phyloP scores from a whole-genome alignment of 2,888 invertebrate species.

The Callosobruchus maculatus region DNA sequence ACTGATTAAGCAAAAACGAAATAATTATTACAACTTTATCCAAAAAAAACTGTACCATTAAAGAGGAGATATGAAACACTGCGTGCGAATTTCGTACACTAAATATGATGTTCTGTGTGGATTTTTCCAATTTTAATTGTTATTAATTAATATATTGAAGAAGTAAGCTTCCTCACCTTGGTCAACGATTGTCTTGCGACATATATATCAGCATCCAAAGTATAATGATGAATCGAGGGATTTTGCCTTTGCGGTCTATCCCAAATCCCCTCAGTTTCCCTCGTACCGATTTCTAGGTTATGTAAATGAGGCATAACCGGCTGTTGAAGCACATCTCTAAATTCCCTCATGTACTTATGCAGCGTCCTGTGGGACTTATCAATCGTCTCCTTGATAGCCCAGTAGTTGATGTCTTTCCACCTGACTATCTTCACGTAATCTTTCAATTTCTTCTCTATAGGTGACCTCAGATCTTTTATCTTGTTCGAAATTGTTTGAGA shows the following conservation, averaged over 20 bases:
- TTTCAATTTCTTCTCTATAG: conserved; percentile 87
- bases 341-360: conserved; percentile 83
- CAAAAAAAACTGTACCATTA: too few relatives aligned
- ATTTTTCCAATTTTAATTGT: too few relatives aligned
- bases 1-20: too few relatives aligned
- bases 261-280: conserved; percentile 59
- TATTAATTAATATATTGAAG: too few relatives aligned
- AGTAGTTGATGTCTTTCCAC: conserved; percentile 94
- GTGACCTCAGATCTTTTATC: conserved; percentile 66
- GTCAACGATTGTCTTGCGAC: conserved; percentile 31
- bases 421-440: conserved; percentile 93
- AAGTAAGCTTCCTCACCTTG: conserved; percentile 25
- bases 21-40: too few relatives aligned
- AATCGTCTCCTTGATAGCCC: conserved; percentile 86
- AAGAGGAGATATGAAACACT: too few relatives aligned
- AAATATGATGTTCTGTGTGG: too few relatives aligned
- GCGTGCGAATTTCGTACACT: too few relatives aligned
- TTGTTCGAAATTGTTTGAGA: conserved; percentile 58
- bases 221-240: conserved; percentile 51
- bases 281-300: conserved; percentile 42
- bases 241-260: conserved; percentile 57
- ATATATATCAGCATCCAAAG: conserved; percentile 42
- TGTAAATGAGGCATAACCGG: conserved; percentile 51
- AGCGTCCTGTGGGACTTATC: conserved; percentile 84
- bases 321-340: conserved; percentile 61